Conservation (phyloP, 2,797 vertebrate species). For the Ibycter americanus region DNA sequence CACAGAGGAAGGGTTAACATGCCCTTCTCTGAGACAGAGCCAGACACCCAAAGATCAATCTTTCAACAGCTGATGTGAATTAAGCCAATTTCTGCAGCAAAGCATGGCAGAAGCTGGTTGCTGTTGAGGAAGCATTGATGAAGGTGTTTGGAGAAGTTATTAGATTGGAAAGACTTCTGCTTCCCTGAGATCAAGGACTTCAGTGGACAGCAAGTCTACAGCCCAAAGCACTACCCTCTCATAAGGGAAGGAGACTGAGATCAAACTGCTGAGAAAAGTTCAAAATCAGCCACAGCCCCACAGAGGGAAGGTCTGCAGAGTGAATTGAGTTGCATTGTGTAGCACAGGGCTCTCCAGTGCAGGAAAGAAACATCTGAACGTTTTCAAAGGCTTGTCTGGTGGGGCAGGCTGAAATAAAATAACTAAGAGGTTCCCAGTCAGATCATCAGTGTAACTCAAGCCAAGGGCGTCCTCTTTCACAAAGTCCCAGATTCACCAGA, state of each 20-base stretch:
- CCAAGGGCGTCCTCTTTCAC: neutral
- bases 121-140: neutral
- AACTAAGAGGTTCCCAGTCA: neutral
- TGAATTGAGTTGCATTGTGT: neutral
- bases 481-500: neutral
- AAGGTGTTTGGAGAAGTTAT: neutral
- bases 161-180: neutral
- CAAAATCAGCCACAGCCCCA: neutral
- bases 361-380: neutral
- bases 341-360: neutral
- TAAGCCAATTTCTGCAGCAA: neutral
- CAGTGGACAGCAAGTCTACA: neutral
- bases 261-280: neutral
- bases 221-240: neutral
- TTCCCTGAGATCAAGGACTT: neutral
- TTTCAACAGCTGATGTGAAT: neutral
- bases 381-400: neutral
- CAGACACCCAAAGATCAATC: neutral
- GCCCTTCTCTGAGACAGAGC: neutral
- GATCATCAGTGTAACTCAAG: neutral
- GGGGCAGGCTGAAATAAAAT: neutral
- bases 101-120: neutral
- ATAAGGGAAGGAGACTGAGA: neutral
- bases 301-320: neutral
- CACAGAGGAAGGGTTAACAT: neutral